phyloP scores from a whole-genome alignment of 2,888 invertebrate species.

The Mythimna pallens region DNA sequence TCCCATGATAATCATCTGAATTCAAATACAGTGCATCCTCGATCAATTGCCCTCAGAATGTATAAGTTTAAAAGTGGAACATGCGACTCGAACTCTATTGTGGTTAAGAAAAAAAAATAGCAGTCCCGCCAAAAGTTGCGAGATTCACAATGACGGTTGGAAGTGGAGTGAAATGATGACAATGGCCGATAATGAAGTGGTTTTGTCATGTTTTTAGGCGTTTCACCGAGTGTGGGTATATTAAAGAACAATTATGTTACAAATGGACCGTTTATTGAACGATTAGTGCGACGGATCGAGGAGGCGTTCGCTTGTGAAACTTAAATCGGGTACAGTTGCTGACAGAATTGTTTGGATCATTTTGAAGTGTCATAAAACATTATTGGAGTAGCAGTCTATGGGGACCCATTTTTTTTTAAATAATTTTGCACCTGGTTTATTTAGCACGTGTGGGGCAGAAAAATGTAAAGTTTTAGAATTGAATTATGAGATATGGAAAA shows the following conservation, averaged over 20 bases:
- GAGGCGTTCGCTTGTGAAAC: constrained; percentile 71
- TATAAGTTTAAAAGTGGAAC: constrained; percentile 59
- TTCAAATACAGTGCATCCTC: constrained; percentile 5
- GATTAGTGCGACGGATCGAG: constrained; percentile 78
- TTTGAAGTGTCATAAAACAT: constrained; percentile 26
- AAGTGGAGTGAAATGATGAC: constrained; percentile 83
- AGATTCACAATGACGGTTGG: constrained; percentile 75
- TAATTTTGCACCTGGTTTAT: constrained; percentile 42
- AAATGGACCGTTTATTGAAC: constrained; percentile 85
- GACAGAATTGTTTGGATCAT: constrained; percentile 30
- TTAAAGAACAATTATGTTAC: constrained; percentile 87
- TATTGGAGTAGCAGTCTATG: constrained; percentile 6
- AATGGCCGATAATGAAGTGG: constrained; percentile 79
- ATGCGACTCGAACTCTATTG: constrained; percentile 52
- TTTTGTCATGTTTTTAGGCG: constrained; percentile 83
- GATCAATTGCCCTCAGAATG: constrained; percentile 37
- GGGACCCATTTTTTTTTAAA: constrained; percentile 15
- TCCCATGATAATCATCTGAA: background rate
- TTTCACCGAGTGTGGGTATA: constrained; percentile 81
- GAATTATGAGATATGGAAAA: background rate
- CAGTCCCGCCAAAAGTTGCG: constrained; percentile 63
- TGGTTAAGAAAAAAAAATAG: constrained; percentile 57
- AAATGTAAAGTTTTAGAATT: background rate
- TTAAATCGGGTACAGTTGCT: constrained; percentile 64
- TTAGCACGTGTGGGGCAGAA: constrained; percentile 48